Evolutionary conservation across 2,888 invertebrate species (phyloP), one percentile per base, ranked within the genome.

Genomic region (Phragmatobia fuliginosa): DNA sequence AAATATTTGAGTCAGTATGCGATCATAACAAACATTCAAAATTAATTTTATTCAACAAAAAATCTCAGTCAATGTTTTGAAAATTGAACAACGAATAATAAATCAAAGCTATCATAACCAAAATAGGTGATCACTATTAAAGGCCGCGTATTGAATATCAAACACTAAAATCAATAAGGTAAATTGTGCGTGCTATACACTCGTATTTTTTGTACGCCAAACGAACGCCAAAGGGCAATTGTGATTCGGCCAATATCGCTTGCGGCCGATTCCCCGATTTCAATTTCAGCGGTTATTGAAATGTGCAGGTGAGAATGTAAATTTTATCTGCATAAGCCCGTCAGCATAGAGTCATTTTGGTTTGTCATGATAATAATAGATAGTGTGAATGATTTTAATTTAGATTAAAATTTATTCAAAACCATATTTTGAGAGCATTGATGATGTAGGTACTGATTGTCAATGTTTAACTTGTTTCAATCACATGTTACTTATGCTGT

Each of bases 241-340:
- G 84, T 83, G 86, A 84, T 83, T 83, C 82, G 77, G 76, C 84
- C 85, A 87, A 90, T 90, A 88, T 85, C 71, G 79, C 75, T 77
- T 45, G 73, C 68, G 73, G 76, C 76, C 78, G 81, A 81, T 83
- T 82, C 71, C 71, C 73, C 80, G 74, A 81, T 83, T 86, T 83
- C 85, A 82, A 87, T 88, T 86, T 80, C 80, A 72, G 74, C 74
- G 74, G 75, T 81, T 80, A 81, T 81, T 77, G 80, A 76, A 76
- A 77, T 74, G 72, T 67, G 45, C 72, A 80, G 72, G 72, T 78
- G 73, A 56, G 69, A 70, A 73, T 64, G 52, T 61, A 61, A 33
- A 56, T 65, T 28, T 36, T 28, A 38, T 28, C 28, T 56, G 16
- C 6, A 28, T 16, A 16, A 28, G 25, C 28, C 56, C 41, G 49